These are phyloP conservation scores for Hozukius guyotensis DNA, from an alignment of 2,797 vertebrate genomes.

Conservation along the genomic window DNA sequence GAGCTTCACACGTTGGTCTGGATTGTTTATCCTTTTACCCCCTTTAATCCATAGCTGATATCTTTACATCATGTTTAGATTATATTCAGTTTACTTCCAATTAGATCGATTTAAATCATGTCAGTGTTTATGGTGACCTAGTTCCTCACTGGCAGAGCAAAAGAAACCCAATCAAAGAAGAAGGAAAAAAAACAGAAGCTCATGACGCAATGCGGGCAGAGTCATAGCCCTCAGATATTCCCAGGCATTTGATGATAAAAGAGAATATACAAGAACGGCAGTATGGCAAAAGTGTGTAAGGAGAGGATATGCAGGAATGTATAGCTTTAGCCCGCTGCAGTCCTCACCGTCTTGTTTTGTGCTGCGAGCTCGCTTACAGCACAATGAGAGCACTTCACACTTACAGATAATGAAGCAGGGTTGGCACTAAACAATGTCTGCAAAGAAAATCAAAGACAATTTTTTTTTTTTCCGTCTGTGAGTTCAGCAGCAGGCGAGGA, in stretches of 20 bases:
- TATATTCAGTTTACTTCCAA: conserved; percentile 32
- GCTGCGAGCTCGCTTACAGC: conserved; percentile 37
- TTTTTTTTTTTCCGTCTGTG: not conserved
- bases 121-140: conserved; percentile 76
- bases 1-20: not conserved
- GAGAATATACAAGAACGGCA: conserved; percentile 64
- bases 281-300: conserved; percentile 30
- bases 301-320: conserved; percentile 37
- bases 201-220: conserved; percentile 79
- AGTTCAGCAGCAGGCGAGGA: conserved; percentile 45
- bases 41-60: not conserved
- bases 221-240: conserved; percentile 75
- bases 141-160: conserved; percentile 67
- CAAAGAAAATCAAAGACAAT: conserved; percentile 56
- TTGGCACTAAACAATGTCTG: conserved; percentile 47
- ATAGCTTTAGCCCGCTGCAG: conserved; percentile 41
- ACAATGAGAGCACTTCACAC: conserved; percentile 40
- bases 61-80: conserved; percentile 20
- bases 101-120: conserved; percentile 49
- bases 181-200: conserved; percentile 54
- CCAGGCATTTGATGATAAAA: conserved; percentile 78
- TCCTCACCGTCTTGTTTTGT: conserved; percentile 19
- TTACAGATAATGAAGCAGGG: conserved; percentile 55
- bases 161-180: conserved; percentile 65
- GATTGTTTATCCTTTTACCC: conserved; percentile 13